Base-by-base conservation (phyloP, 1,140 invertebrate genomes). In the Drosophila ananassae region DNA sequence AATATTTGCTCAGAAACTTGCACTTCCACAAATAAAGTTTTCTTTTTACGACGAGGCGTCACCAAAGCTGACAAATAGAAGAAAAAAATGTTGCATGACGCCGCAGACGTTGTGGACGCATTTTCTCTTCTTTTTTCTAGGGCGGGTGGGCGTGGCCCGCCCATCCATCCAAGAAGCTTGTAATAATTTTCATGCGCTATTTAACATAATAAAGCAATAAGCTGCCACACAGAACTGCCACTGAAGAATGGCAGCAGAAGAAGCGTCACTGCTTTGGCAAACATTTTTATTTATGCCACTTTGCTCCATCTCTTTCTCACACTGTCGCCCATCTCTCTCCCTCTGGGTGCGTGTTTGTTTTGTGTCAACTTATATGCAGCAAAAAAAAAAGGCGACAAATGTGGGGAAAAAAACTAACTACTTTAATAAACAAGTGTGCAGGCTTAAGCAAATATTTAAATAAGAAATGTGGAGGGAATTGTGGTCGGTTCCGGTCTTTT, bases 151-250 rank as follows among this genome's bases (percentile, higher is more conserved):
- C 37, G 41, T 50, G 57, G 44, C 12, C 13, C 30, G 21, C 9
- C 47, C 51, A 46, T 39, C 37, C 75, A 76, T 61, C 41, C 53
- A 79, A 77, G 63, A 85, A 74, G 81, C 77, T 77, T 87, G 82
- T 68, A 66, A 85, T 78, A 78, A 82, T 85, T 85, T 85, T 81
- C 82, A 87, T 85, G 82, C 82, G 82, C 82, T 87, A 81, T 87
- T 87, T 87, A 87, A 87, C 78, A 87, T 81, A 87, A 85, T 87
- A 87, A 87, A 78, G 82, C 69, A 87, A 81, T 87, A 87, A 81
- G 68, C 78, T 64, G 82, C 58, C 69, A 79, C 80, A 75, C 52
- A 60, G 60, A 37, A 34, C 25, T 28, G 25, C 25, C 69, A 30
- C 53, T 50, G 52, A 41, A 37, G 55, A 63, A 63, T 32, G 37